Base-by-base conservation (phyloP, 2,113 vertebrate species). In the Australoheros scitulus region DNA sequence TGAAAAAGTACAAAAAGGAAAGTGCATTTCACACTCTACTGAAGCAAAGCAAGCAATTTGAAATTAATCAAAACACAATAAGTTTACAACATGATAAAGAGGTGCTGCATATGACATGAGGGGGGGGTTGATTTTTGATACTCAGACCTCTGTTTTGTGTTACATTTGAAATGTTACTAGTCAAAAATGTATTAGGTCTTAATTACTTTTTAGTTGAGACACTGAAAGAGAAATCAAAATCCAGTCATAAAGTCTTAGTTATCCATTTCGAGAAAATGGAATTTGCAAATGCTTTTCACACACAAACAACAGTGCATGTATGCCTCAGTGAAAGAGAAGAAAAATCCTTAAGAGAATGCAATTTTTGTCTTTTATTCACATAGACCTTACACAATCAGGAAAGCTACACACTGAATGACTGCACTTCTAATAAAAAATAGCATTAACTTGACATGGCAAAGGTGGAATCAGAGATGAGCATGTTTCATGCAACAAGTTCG, bases 11-110 rank as follows among this genome's bases (percentile, higher is more conserved):
- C 88, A 93, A 94, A 95, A 93, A 86, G 92, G 90, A 95, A 95
- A 96, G 92, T 95, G 93, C 93, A 94, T 94, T 96, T 96, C 95
- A 96, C 94, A 94, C 89, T 95, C 93, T 94, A 94, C 74, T 96
- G 95, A 95, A 96, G 94, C 95, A 95, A 92, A 90, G 90, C 94
- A 93, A 88, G 94, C 94, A 94, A 96, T 96, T 95, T 95, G 87
- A 95, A 96, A 95, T 96, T 93, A 95, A 95, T 96, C 95, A 95
- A 94, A 96, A 95, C 92, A 95, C 93, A 95, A 94, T 93, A 93
- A 93, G 94, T 95, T 94, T 95, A 95, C 93, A 94, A 92, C 86
- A 90, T 91, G 94, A 95, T 96, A 94, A 95, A 95, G 93, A 94
- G 93, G 82, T 29, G 74, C 81, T 65, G 88, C 81, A 84, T 92